These are phyloP conservation scores for Pristionchus exspectatus DNA, from an alignment of 2,888 invertebrate species.

Conservation along the genomic window DNA sequence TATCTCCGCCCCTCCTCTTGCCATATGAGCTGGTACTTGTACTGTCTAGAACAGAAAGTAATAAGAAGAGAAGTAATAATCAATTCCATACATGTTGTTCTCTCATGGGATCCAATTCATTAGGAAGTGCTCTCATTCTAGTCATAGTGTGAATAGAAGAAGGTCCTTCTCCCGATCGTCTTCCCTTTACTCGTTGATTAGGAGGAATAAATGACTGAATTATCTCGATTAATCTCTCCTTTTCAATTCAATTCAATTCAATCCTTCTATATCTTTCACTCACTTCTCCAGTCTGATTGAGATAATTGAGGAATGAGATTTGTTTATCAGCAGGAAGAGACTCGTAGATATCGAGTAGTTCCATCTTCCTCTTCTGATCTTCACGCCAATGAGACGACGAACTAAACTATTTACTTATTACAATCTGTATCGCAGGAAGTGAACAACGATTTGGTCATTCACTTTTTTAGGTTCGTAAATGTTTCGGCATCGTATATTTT, in stretches of 20 bases:
- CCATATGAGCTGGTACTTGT: constrained; percentile 55
- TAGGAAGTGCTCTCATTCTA: constrained; percentile 24
- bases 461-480: too few species aligned
- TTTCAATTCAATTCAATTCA: background rate
- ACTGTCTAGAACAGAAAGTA: constrained; percentile 15
- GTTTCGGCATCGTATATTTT: too few species aligned
- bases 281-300: constrained; percentile 51
- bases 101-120: constrained; percentile 41
- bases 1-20: constrained; percentile 41
- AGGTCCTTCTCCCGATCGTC: constrained; percentile 14
- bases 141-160: constrained; percentile 8
- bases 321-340: constrained; percentile 52
- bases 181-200: constrained; percentile 9
- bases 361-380: constrained; percentile 50
- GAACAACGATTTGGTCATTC: too few species aligned
- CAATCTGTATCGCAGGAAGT: too few species aligned
- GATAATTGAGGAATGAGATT: constrained; percentile 43
- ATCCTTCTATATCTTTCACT: background rate
- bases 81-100: constrained; percentile 3
- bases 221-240: background rate
- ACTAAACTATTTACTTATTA: background rate
- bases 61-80: background rate
- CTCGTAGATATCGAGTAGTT: constrained; percentile 53
- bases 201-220: constrained; percentile 42
- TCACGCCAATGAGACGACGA: constrained; percentile 32